These are phyloP conservation scores for human DNA, from an alignment of 2,113 vertebrate genomes.

Conservation along the genomic window DNA sequence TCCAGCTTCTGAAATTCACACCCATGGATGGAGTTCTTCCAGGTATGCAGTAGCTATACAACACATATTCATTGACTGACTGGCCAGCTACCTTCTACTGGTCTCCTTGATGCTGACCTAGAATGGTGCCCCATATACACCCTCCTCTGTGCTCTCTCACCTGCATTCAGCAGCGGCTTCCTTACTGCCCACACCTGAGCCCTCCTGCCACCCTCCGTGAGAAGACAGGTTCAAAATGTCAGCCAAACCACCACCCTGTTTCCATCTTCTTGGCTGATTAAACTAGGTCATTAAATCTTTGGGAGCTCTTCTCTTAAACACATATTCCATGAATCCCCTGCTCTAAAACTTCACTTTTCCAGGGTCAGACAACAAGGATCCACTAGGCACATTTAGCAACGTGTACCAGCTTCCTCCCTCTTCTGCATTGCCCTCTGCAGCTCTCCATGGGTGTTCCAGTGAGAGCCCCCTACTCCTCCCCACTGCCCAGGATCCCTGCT, in stretches of 20 bases:
- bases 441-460: background rate
- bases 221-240: background rate
- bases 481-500: background rate
- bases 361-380: background rate
- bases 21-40: background rate
- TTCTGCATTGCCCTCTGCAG: background rate
- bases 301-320: background rate
- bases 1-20: background rate
- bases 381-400: background rate
- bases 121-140: accelerated
- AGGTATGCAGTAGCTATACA: background rate
- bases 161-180: background rate
- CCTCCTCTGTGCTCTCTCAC: background rate
- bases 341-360: background rate
- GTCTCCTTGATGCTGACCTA: background rate
- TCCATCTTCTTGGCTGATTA: background rate
- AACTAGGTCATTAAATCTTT: background rate
- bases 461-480: too few species aligned
- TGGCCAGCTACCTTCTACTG: background rate
- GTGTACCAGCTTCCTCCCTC: background rate
- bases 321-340: background rate
- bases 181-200: background rate
- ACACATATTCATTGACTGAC: background rate
- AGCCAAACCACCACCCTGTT: background rate
- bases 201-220: background rate